phyloP scores from a whole-genome alignment of 1,140 invertebrate species.

The Brachionus asplanchnoidis region DNA sequence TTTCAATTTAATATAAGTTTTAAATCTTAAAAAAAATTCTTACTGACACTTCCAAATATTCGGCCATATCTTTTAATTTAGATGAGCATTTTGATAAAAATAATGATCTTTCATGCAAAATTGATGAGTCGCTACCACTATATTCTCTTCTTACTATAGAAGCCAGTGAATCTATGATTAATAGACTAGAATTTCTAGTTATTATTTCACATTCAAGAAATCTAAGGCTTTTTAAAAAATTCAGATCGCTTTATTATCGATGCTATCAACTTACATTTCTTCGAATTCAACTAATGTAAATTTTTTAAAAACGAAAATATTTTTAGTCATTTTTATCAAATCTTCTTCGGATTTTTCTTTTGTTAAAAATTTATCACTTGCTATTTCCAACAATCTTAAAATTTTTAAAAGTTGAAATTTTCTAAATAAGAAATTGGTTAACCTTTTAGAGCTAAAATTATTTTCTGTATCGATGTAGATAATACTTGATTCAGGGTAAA shows the following conservation, averaged over 20 bases:
- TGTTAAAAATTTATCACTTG: not conserved
- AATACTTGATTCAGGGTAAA: not conserved
- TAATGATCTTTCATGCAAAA: conserved; percentile 14
- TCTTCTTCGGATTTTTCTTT: not conserved
- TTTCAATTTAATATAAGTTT: no score
- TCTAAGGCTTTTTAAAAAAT: not conserved
- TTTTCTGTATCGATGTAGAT: conserved; percentile 29
- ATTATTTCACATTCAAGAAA: conserved; percentile 14
- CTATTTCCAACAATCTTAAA: not conserved
- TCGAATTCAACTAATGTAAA: not conserved
- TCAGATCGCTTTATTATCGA: not conserved
- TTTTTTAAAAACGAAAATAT: not conserved
- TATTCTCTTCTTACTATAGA: conserved; percentile 29
- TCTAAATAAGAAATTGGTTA: not conserved
- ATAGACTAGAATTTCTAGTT: not conserved
- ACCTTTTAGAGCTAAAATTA: conserved; percentile 20
- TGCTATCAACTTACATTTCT: not conserved
- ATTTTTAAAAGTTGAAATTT: not conserved
- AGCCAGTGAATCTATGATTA: conserved; percentile 12
- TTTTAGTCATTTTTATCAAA: conserved; percentile 4
- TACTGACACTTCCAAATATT: conserved; percentile 20
- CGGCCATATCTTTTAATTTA: not conserved
- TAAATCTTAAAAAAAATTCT: not conserved
- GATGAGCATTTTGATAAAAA: conserved; percentile 11
- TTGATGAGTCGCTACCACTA: not conserved